Evolutionary conservation across 1,140 invertebrate species (phyloP).

Genomic region (Carposina sasakii): DNA sequence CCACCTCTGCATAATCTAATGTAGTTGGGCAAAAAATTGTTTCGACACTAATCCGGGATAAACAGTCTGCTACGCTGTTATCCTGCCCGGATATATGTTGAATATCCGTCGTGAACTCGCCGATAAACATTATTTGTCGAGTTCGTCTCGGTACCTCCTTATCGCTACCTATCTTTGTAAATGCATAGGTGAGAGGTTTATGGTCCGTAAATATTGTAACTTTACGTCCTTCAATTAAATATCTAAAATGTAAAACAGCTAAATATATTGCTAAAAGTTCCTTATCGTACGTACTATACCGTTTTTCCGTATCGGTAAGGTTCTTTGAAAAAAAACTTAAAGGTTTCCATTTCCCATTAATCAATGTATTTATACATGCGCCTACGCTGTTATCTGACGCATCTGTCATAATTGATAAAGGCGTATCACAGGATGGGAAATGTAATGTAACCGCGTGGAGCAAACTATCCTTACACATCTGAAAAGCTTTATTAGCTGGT

Average conservation of each 20-base stretch:
- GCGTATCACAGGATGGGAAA: conserved; percentile 12
- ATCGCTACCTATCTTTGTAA: conserved; percentile 6
- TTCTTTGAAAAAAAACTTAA: conserved; percentile 52
- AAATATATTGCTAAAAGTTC: conserved; percentile 66
- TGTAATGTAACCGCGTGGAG: conserved; percentile 14
- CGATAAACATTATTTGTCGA: not conserved
- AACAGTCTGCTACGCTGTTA: conserved; percentile 16
- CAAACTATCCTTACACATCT: conserved; percentile 35
- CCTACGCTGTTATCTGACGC: conserved; percentile 37
- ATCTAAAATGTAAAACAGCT: conserved; percentile 32
- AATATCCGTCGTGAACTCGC: conserved; percentile 1
- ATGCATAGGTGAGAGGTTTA: conserved; percentile 14
- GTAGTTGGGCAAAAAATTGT: conserved; percentile 7
- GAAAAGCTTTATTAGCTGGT: conserved; percentile 29
- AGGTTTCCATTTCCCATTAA: conserved; percentile 25
- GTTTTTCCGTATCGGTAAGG: conserved; percentile 19
- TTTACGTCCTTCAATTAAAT: conserved; percentile 11
- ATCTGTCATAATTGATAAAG: conserved; percentile 25
- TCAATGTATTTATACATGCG: conserved; percentile 28
- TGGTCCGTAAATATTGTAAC: conserved; percentile 14
- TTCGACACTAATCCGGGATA: conserved; percentile 17
- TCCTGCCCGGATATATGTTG: conserved; percentile 7
- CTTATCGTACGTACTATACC: conserved; percentile 33
- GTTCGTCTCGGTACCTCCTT: not conserved
- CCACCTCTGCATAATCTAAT: conserved; percentile 12